These are phyloP conservation scores for Malacoraja senta DNA, from an alignment of 2,797 vertebrate genomes.

Conservation along the genomic window DNA sequence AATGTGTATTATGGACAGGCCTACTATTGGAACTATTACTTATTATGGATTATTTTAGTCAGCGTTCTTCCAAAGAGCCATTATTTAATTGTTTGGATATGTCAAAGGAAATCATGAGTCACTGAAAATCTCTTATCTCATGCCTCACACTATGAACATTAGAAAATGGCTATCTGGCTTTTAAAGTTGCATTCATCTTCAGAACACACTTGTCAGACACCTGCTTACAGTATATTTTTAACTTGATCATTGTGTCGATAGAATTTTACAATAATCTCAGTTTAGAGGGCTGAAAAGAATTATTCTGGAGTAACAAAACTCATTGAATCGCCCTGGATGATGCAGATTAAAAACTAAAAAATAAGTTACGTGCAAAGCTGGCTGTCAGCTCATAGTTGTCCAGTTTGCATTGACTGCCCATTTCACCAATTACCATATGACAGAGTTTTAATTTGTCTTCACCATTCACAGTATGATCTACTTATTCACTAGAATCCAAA, in stretches of 20 bases:
- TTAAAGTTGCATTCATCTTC: not conserved
- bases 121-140: not conserved
- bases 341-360: not conserved
- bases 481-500: not conserved
- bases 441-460: not conserved
- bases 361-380: not conserved
- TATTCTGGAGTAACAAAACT: not conserved
- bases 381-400: too few relatives aligned
- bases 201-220: not conserved
- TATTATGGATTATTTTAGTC: not conserved
- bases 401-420: not conserved
- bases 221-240: not conserved
- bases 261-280: not conserved
- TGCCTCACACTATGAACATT: not conserved
- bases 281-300: not conserved
- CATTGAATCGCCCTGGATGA: not conserved
- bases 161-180: not conserved
- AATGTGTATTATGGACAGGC: not conserved
- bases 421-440: not conserved
- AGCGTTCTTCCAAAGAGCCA: constrained; percentile 3
- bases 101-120: not conserved
- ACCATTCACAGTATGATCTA: not conserved
- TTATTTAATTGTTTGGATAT: constrained; percentile 7
- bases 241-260: not conserved
- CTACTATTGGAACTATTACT: not conserved